Evolutionary conservation across 2,113 vertebrate species (phyloP), one percentile per base, ranked within the genome.

Genomic region (Pluvianellus socialis): DNA sequence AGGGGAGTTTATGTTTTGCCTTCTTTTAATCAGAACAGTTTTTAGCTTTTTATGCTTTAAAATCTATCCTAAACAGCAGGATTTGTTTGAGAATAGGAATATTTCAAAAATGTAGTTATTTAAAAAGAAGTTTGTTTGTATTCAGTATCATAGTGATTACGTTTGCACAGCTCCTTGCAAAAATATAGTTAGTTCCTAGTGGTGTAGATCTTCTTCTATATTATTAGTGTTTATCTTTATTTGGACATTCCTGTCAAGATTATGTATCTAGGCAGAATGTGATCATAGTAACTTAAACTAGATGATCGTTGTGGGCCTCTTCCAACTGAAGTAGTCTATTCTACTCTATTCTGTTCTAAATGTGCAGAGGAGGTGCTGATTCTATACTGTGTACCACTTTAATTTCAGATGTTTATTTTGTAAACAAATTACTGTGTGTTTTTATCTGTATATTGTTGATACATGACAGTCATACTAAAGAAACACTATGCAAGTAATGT

Each of bases 61-160:
- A 53, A 82, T 82, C 2, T 82, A 27, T 12, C 70, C 18, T 72
- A 50, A 70, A 66, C 58, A 75, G 9, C 30, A 65, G 45, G 21
- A 83, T 50, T 35, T n/a, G 14, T 67, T 85, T 90, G 65, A 49
- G 63, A 58, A 15, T 17, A 63, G 10, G 26, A 80, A 19, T 42
- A 26, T 71, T 91, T 68, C 1, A 7, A 66, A 80, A 86, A 14
- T 0, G 1, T 0, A 3, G 8, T 10, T 65, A 56, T n/a, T 35
- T 5, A 10, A 13, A 35, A 32, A 27, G 45, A 9, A 15, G 0
- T 6, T 5, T 23, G 23, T 23, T 66, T 83, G 2, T 55, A 12
- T 61, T 91, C n/a, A 35, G 9, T 44, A 5, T 71, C 32, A 5
- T 55, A 40, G 13, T 63, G 24, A 53, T 76, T 38, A 21, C 33